Conservation (phyloP, 1,140 invertebrate species). For the Mylabris phalerata region DNA sequence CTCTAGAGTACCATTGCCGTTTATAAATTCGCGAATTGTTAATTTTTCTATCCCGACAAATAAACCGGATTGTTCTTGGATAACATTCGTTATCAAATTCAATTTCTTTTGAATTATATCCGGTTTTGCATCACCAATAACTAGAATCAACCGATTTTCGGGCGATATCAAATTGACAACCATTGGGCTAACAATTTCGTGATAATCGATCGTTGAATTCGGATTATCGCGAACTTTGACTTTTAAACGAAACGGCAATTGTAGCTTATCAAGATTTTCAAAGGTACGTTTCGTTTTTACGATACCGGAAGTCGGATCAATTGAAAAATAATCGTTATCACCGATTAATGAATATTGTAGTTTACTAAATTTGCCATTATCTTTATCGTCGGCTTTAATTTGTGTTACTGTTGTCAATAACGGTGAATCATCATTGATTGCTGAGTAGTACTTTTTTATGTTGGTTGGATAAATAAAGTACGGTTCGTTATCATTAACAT, state of each 20-base stretch:
- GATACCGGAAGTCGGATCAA: conserved; percentile 67
- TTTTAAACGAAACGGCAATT: conserved; percentile 66
- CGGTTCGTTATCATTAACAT: conserved; percentile 83
- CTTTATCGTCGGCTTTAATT: conserved; percentile 71
- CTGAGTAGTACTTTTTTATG: conserved; percentile 60
- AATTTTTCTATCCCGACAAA: conserved; percentile 74
- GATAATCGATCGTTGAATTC: conserved; percentile 51
- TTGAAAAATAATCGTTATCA: conserved; percentile 61
- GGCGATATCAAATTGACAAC: conserved; percentile 57
- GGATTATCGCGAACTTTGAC: conserved; percentile 73
- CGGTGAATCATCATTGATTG: conserved; percentile 61
- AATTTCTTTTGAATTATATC: conserved; percentile 61
- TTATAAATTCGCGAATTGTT: conserved; percentile 57
- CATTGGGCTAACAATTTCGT: conserved; percentile 50
- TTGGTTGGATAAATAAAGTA: conserved; percentile 63
- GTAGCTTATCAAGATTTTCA: conserved; percentile 53
- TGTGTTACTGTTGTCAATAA: conserved; percentile 68
- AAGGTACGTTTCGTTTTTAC: conserved; percentile 66
- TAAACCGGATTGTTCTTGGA: conserved; percentile 67
- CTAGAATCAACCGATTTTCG: conserved; percentile 67
- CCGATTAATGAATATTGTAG: conserved; percentile 63
- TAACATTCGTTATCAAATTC: conserved; percentile 55
- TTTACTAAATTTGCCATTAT: conserved; percentile 72
- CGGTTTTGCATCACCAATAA: conserved; percentile 65
- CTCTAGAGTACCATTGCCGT: conserved; percentile 66